Conservation (phyloP, 1,140 invertebrate genomes). For the Drosophila tsacasi region DNA sequence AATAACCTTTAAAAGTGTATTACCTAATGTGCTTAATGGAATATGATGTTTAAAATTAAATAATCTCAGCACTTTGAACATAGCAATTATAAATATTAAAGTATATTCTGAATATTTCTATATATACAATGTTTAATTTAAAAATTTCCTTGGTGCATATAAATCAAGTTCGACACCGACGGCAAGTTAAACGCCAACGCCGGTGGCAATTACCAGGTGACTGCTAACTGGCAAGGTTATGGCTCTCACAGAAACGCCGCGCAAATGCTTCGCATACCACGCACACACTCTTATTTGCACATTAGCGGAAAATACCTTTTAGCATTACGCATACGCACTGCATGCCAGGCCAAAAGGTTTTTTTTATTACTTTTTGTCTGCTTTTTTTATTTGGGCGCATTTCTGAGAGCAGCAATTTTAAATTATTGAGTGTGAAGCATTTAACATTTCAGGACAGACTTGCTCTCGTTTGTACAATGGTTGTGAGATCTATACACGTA, state of each 20-base stretch:
- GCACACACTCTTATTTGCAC: constrained; percentile 26
- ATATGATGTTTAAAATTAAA: too few relatives aligned
- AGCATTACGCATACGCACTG: constrained; percentile 72
- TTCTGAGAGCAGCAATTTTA: constrained; percentile 51
- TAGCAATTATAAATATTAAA: not conserved
- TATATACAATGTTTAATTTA: not conserved
- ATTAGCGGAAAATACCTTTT: constrained; percentile 45
- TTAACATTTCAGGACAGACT: constrained; percentile 39
- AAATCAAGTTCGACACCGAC: constrained; percentile 24
- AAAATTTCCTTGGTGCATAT: constrained; percentile 2
- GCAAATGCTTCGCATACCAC: constrained; percentile 75
- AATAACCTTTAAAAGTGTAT: fast-evolving
- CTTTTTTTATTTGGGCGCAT: constrained; percentile 18
- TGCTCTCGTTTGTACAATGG: constrained; percentile 34
- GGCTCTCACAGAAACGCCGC: constrained; percentile 55
- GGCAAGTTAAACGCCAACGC: constrained; percentile 54
- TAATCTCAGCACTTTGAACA: not conserved
- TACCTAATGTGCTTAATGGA: too few relatives aligned
- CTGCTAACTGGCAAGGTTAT: constrained; percentile 74
- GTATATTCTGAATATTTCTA: fast-evolving
- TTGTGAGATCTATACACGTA: not conserved
- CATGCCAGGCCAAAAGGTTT: constrained; percentile 46
- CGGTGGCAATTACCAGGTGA: constrained; percentile 75
- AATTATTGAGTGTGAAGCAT: constrained; percentile 79
- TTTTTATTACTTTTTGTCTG: constrained; percentile 9